Conservation (phyloP, 2,888 invertebrate genomes). For the Homarus gammarus region DNA sequence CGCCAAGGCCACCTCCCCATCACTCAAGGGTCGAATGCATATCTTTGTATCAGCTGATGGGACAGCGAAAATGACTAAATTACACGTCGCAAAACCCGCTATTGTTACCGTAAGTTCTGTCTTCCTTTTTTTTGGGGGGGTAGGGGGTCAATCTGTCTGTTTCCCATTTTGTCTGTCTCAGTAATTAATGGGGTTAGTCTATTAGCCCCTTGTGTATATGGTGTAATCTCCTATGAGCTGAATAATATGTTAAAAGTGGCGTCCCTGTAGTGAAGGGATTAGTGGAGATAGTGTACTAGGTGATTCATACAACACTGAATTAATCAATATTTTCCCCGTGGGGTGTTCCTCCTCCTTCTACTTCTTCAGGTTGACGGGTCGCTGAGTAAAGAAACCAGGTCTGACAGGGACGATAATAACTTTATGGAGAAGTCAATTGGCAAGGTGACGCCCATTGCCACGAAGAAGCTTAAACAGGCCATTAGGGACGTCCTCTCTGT, state of each 20-base stretch:
- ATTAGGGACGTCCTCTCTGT: constrained; percentile 38
- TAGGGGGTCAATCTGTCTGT: too few relatives aligned
- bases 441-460: constrained; percentile 35
- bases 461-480: constrained; percentile 45
- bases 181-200: too few relatives aligned
- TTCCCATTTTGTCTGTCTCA: too few relatives aligned
- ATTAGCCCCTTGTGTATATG: too few relatives aligned
- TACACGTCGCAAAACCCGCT: constrained; percentile 32
- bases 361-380: constrained; percentile 42
- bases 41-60: constrained; percentile 32
- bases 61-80: constrained; percentile 42
- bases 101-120: constrained; percentile 58
- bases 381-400: not conserved
- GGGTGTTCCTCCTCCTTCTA: not conserved
- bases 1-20: constrained; percentile 42
- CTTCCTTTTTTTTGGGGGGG: too few relatives aligned
- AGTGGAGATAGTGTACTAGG: too few relatives aligned
- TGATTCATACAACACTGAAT: too few relatives aligned
- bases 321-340: too few relatives aligned
- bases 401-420: constrained; percentile 23
- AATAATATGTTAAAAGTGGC: too few relatives aligned
- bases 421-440: constrained; percentile 47
- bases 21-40: constrained; percentile 42
- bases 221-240: too few relatives aligned
- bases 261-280: too few relatives aligned